Percentiles rank a stretch among this genome's conserved stretches.
Evolutionary conservation across 2,113 vertebrate genomes (phyloP).

Genomic region (Notothenia rossii): DNA sequence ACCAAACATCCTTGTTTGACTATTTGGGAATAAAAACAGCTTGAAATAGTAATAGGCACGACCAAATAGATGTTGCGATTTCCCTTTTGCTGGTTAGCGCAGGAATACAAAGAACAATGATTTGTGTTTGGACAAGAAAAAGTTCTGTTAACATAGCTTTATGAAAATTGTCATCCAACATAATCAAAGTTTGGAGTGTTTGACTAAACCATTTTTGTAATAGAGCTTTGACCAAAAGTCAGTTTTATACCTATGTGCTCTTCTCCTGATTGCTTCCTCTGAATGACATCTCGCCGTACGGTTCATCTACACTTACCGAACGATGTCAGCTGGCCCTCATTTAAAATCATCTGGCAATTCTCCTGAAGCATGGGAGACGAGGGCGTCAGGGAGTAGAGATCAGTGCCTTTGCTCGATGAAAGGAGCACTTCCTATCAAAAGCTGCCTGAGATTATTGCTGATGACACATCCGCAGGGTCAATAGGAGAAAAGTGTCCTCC

Average conservation of each 20-base stretch:
- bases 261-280: constrained; percentile 23
- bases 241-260: neutral
- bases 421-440: constrained; percentile 73
- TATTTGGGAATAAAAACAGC: no score
- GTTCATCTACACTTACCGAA: constrained; percentile 49
- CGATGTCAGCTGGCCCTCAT: constrained; percentile 66
- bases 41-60: no score
- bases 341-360: constrained; percentile 69
- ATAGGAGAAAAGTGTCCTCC: constrained; percentile 73
- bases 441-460: constrained; percentile 72
- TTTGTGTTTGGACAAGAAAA: neutral
- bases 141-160: neutral
- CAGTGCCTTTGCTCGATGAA: constrained; percentile 69
- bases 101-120: neutral
- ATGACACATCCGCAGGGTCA: constrained; percentile 81
- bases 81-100: neutral
- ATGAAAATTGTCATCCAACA: neutral
- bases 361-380: constrained; percentile 61
- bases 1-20: no score
- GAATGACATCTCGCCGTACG: constrained; percentile 24
- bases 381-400: constrained; percentile 64
- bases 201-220: neutral
- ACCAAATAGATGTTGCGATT: no score
- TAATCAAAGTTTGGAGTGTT: neutral
- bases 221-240: neutral